Evolutionary conservation across 2,797 vertebrate species (phyloP).

Genomic region (Calcarius lapponicus): DNA sequence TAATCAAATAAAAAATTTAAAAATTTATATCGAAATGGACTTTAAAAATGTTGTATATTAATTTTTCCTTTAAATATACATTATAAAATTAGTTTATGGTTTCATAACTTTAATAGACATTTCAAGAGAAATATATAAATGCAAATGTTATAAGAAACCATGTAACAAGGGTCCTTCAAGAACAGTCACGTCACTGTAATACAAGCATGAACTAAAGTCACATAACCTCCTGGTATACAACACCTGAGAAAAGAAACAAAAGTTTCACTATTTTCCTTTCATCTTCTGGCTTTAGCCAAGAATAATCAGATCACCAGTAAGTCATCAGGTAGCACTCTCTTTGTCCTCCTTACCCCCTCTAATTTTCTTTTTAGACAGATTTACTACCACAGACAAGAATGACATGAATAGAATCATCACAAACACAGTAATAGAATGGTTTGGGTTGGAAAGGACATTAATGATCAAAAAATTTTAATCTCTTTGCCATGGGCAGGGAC

Average conservation of each 20-base stretch:
- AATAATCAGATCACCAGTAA: neutral
- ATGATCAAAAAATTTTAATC: neutral
- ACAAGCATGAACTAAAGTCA: neutral
- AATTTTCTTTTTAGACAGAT: neutral
- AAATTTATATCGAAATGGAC: fast-evolving
- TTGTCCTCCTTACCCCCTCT: neutral
- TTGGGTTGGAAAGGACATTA: neutral
- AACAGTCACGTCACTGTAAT: neutral
- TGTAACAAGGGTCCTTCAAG: neutral
- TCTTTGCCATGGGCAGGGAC: neutral
- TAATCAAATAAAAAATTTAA: neutral
- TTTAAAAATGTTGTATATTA: neutral
- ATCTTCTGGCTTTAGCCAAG: neutral
- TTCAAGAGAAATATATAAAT: neutral
- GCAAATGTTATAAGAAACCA: neutral
- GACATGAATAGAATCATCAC: neutral
- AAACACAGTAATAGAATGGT: neutral
- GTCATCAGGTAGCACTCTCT: neutral
- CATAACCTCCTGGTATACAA: neutral
- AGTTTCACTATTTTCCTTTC: neutral
- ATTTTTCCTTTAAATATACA: neutral
- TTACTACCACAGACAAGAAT: neutral
- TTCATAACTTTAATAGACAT: neutral
- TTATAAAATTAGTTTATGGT: neutral
- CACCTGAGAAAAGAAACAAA: neutral